These are phyloP conservation scores for Ellobius talpinus DNA, from an alignment of 2,113 vertebrate species.

Conservation along the genomic window DNA sequence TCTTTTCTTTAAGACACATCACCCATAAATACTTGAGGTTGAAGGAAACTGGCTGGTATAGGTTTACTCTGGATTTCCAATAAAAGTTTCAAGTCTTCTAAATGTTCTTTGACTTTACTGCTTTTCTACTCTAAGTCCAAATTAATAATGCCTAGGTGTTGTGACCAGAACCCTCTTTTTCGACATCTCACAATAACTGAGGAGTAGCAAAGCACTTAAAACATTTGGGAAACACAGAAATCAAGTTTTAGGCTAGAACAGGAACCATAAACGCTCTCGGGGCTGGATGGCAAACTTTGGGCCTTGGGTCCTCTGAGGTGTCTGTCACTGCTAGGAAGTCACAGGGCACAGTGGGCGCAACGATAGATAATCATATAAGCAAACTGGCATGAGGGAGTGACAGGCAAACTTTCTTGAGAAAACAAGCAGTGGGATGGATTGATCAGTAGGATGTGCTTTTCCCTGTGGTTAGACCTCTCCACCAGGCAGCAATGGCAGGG, in stretches of 20 bases:
- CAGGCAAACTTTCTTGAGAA: constrained; percentile 21
- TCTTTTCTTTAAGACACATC: neutral
- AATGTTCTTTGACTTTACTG: neutral
- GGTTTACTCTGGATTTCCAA: constrained; percentile 1
- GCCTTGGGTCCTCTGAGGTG: neutral
- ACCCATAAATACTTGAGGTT: neutral
- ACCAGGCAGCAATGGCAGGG: rapidly evolving
- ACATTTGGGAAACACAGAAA: neutral
- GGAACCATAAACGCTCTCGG: neutral
- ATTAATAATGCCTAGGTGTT: neutral
- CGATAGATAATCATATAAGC: neutral
- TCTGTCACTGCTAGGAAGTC: neutral
- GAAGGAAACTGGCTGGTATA: neutral
- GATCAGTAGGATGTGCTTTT: constrained; percentile 21
- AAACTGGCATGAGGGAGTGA: neutral
- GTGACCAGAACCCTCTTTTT: neutral
- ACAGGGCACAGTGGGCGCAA: neutral
- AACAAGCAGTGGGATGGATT: neutral
- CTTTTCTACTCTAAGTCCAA: neutral
- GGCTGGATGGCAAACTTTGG: neutral
- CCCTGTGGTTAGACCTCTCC: neutral
- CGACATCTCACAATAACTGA: neutral
- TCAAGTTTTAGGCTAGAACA: neutral
- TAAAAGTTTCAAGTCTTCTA: neutral
- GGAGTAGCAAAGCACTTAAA: neutral